A percentile compares a stretch with the other conserved stretches of the same genome.
Evolutionary conservation across 2,113 vertebrate genomes (phyloP).

Genomic region (Oncorhynchus masou): DNA sequence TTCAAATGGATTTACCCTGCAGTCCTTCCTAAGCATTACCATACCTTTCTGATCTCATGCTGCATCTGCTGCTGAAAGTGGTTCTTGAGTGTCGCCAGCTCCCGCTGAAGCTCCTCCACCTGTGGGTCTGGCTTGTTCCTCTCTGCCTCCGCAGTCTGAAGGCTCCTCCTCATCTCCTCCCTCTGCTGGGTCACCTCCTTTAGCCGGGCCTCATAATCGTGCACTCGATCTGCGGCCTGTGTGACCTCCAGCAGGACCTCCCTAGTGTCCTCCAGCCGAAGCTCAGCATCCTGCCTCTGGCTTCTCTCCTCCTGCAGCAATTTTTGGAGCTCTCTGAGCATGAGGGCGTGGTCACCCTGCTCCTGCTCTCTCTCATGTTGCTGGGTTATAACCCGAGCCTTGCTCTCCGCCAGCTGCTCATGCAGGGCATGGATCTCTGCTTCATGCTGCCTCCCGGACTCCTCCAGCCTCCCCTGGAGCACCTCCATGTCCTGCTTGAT

Average conservation of each 20-base stretch:
- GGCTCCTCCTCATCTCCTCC: slow-evolving; percentile 73
- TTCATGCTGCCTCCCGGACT: slow-evolving; percentile 57
- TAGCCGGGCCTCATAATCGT: slow-evolving; percentile 73
- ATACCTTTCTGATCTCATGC: slow-evolving; percentile 85
- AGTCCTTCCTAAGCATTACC: too few relatives aligned
- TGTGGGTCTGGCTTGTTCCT: slow-evolving; percentile 74
- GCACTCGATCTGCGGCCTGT: slow-evolving; percentile 62
- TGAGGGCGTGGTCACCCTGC: slow-evolving; percentile 84
- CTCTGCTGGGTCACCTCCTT: slow-evolving; percentile 73
- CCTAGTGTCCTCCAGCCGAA: slow-evolving; percentile 78
- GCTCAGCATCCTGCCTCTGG: slow-evolving; percentile 78
- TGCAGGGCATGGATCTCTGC: slow-evolving; percentile 69
- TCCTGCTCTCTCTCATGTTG: slow-evolving; percentile 90
- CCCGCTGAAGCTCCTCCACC: slow-evolving; percentile 78
- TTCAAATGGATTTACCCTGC: too few relatives aligned
- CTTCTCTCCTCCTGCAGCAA: slow-evolving; percentile 83
- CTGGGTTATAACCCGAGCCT: slow-evolving; percentile 83
- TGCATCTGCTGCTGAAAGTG: slow-evolving; percentile 83
- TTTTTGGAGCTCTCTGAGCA: slow-evolving; percentile 89
- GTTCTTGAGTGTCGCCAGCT: slow-evolving; percentile 75
- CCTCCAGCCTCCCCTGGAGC: slow-evolving; percentile 63
- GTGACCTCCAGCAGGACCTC: slow-evolving; percentile 62
- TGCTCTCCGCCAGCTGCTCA: slow-evolving; percentile 84
- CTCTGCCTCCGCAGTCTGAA: slow-evolving; percentile 70
- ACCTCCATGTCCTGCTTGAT: slow-evolving; percentile 88